Evolutionary conservation across 2,797 vertebrate species (phyloP).

Genomic region (Neomorphus geoffroyi): DNA sequence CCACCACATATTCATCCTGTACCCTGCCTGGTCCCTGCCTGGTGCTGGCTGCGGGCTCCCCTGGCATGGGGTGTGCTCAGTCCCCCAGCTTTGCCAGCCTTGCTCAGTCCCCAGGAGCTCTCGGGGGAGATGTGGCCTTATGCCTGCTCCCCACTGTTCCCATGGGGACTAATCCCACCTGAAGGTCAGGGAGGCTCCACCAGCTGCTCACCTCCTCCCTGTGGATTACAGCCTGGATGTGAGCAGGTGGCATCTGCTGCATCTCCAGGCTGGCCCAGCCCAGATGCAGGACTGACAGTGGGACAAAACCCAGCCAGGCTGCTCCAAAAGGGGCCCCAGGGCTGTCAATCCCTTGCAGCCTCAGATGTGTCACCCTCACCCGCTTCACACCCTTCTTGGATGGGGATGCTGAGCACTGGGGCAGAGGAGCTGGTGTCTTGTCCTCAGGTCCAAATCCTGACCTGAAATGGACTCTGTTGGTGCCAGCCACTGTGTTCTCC

Average conservation of each 20-base stretch:
- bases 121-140: background rate
- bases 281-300: rapidly evolving
- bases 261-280: background rate
- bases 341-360: background rate
- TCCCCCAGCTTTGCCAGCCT: background rate
- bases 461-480: background rate
- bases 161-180: slow-evolving; percentile 81
- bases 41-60: background rate
- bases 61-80: rapidly evolving
- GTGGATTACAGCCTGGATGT: slow-evolving; percentile 72
- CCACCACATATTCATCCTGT: background rate
- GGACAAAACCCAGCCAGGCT: background rate
- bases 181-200: slow-evolving; percentile 75
- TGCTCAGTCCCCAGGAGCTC: background rate
- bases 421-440: background rate
- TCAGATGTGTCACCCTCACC: background rate
- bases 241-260: slow-evolving; percentile 43
- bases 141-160: slow-evolving; percentile 68
- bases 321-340: background rate
- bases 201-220: slow-evolving; percentile 63
- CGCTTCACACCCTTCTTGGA: no score
- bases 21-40: background rate
- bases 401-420: no score
- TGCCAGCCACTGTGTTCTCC: background rate
- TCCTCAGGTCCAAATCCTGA: background rate